Conservation (phyloP, 2,113 vertebrate genomes). For the Poeciliopsis prolifica region DNA sequence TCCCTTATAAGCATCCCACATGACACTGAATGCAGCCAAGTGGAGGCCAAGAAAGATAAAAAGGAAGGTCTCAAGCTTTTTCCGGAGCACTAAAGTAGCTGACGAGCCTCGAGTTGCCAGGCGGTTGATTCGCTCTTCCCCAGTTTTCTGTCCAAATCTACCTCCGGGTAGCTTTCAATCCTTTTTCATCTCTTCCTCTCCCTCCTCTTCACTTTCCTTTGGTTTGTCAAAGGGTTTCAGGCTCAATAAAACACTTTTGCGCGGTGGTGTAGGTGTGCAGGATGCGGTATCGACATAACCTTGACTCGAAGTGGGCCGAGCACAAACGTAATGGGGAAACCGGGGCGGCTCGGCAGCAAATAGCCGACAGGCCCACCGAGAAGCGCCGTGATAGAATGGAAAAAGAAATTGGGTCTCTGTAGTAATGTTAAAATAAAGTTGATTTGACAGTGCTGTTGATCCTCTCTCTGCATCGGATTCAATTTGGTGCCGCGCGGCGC, state of each 20-base stretch:
- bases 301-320: slow-evolving; percentile 62
- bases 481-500: slow-evolving; percentile 2
- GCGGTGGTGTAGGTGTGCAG: slow-evolving; percentile 50
- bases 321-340: slow-evolving; percentile 36
- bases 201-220: slow-evolving; percentile 47
- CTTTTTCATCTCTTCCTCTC: slow-evolving; percentile 37
- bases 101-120: slow-evolving; percentile 35
- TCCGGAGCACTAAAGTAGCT: slow-evolving; percentile 36
- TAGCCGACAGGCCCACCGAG: slow-evolving; percentile 46
- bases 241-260: slow-evolving; percentile 55
- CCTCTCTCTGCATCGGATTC: slow-evolving; percentile 29
- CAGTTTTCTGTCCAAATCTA: slow-evolving; percentile 16
- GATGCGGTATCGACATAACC: slow-evolving; percentile 59
- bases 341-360: slow-evolving; percentile 39
- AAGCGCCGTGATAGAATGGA: slow-evolving; percentile 31
- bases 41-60: slow-evolving; percentile 5
- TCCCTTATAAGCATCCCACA: slow-evolving; percentile 50
- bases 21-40: slow-evolving; percentile 49
- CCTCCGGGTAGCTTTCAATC: slow-evolving; percentile 23
- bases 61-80: slow-evolving; percentile 29
- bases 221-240: slow-evolving; percentile 49
- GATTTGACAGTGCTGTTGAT: slow-evolving; percentile 56
- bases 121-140: slow-evolving; percentile 15
- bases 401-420: slow-evolving; percentile 49
- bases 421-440: slow-evolving; percentile 63